Evolutionary conservation across 1,140 invertebrate species (phyloP).

Genomic region (Drosophila melanica): DNA sequence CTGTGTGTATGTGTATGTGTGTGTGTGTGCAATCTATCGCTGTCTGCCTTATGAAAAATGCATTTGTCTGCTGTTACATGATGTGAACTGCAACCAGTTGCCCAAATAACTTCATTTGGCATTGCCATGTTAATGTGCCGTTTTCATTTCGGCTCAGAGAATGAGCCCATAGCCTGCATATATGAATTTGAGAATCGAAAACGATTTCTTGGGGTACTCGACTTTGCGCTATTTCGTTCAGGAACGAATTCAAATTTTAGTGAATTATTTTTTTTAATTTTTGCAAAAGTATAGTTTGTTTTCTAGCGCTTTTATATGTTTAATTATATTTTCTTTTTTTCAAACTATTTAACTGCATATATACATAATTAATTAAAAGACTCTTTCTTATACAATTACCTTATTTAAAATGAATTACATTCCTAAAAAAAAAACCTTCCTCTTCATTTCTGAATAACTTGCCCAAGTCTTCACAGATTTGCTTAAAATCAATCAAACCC

Average conservation of each 20-base stretch:
- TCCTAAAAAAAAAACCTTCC: too few relatives aligned
- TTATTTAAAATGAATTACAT: too few relatives aligned
- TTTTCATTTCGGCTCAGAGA: constrained; percentile 18
- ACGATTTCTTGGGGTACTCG: background rate
- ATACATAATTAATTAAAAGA: too few relatives aligned
- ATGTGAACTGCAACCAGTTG: constrained; percentile 52
- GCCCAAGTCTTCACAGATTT: constrained; percentile 9
- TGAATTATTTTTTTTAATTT: too few relatives aligned
- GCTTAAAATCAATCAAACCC: constrained; percentile 22
- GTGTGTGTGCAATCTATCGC: constrained; percentile 39
- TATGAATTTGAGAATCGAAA: constrained; percentile 10
- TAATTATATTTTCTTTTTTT: too few relatives aligned
- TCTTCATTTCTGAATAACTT: too few relatives aligned
- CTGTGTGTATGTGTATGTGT: constrained; percentile 7
- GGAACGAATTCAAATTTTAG: too few relatives aligned
- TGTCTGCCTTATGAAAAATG: constrained; percentile 80
- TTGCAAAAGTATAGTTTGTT: too few relatives aligned
- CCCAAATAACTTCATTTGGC: constrained; percentile 69
- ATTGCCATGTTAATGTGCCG: constrained; percentile 51
- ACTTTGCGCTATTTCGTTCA: background rate
- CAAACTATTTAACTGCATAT: too few relatives aligned
- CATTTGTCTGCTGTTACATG: constrained; percentile 66
- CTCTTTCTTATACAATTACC: too few relatives aligned
- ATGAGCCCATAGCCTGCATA: background rate
- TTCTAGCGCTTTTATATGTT: too few relatives aligned